Evolutionary conservation across 2,888 invertebrate genomes (phyloP).

Genomic region (Mylabris sibirica): DNA sequence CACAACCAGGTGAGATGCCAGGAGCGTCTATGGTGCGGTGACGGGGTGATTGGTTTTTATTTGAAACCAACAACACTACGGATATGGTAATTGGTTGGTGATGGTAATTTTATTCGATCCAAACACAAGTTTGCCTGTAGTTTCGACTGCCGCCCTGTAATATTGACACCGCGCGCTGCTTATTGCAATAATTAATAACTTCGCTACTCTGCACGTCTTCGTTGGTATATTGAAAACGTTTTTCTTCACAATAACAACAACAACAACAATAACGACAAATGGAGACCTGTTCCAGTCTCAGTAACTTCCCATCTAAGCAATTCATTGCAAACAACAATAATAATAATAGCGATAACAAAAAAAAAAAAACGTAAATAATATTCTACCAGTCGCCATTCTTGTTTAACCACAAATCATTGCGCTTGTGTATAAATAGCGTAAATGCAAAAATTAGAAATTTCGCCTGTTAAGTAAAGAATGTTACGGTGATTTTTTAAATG

Average conservation of each 20-base stretch:
- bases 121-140: conserved; percentile 50
- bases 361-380: not conserved
- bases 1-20: conserved; percentile 44
- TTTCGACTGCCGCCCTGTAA: conserved; percentile 58
- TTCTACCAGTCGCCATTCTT: not conserved
- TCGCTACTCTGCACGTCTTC: conserved; percentile 38
- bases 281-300: not conserved
- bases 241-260: conserved; percentile 24
- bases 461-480: not conserved
- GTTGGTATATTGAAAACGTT: conserved; percentile 36
- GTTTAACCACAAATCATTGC: conserved; percentile 1
- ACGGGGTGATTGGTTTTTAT: conserved; percentile 21
- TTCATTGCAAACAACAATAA: conserved; percentile 4
- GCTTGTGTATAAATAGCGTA: not conserved
- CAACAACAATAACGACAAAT: conserved; percentile 11
- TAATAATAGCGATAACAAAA: not conserved
- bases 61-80: conserved; percentile 42
- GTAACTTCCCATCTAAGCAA: conserved; percentile 7
- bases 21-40: conserved; percentile 34
- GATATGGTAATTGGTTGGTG: conserved; percentile 56
- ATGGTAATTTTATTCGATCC: conserved; percentile 55
- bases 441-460: not conserved
- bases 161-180: conserved; percentile 53
- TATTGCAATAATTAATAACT: conserved; percentile 39
- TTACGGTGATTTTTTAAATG: not conserved